Evolutionary conservation across 2,113 vertebrate species (phyloP).

Genomic region (Sander vitreus): DNA sequence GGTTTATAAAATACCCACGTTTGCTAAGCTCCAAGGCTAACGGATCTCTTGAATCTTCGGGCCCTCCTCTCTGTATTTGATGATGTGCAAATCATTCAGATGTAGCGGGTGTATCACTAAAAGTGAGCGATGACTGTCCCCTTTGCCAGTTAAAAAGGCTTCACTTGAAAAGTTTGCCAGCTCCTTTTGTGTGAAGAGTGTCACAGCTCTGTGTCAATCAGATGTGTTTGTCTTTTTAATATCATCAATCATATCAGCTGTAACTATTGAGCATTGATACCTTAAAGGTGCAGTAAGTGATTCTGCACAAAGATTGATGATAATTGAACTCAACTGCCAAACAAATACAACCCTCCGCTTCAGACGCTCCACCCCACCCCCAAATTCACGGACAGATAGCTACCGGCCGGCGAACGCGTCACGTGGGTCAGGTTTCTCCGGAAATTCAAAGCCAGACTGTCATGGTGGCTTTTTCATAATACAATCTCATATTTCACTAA

Average conservation of each 20-base stretch:
- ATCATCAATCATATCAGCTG: not conserved
- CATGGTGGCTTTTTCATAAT: too few relatives aligned
- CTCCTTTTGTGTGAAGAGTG: slow-evolving; percentile 59
- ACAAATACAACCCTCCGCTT: too few relatives aligned
- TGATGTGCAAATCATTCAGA: not conserved
- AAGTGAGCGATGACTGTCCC: not conserved
- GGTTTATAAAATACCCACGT: not conserved
- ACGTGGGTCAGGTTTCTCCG: too few relatives aligned
- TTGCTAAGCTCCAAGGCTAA: not conserved
- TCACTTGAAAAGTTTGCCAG: slow-evolving; percentile 79
- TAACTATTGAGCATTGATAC: too few relatives aligned
- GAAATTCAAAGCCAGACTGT: too few relatives aligned
- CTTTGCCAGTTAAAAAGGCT: slow-evolving; percentile 9
- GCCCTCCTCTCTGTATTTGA: not conserved
- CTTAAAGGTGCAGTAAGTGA: too few relatives aligned
- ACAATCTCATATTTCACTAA: too few relatives aligned
- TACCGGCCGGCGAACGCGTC: too few relatives aligned
- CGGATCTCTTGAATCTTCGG: not conserved
- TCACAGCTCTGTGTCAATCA: slow-evolving; percentile 60
- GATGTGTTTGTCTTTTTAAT: slow-evolving; percentile 64
- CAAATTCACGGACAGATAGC: too few relatives aligned
- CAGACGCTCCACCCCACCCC: too few relatives aligned
- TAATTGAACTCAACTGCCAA: too few relatives aligned
- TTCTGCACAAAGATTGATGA: too few relatives aligned
- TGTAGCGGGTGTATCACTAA: not conserved